Evolutionary conservation across 2,797 vertebrate species (phyloP).

Genomic region (Gadopsis marmoratus): DNA sequence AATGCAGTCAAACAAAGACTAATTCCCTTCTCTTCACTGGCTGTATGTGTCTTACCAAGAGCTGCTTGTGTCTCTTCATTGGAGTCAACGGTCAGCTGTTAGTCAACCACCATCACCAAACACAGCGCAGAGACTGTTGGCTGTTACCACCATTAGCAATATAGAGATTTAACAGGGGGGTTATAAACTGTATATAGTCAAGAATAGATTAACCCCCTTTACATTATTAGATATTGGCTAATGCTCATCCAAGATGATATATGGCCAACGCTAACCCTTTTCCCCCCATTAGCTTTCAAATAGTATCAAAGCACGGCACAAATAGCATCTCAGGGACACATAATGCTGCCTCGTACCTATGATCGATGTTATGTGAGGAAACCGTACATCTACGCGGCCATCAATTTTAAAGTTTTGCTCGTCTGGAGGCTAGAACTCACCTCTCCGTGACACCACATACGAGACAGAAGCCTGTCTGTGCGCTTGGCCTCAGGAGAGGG

Average conservation of each 20-base stretch:
- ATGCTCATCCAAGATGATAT: background rate
- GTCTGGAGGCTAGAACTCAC: conserved; percentile 24
- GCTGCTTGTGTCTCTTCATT: no score
- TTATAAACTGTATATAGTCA: no score
- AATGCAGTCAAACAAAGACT: background rate
- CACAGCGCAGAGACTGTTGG: no score
- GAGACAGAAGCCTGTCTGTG: conserved; percentile 44
- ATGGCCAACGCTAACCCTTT: background rate
- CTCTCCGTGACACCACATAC: conserved; percentile 49
- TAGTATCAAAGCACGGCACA: background rate
- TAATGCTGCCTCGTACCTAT: conserved; percentile 17
- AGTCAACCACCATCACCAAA: no score
- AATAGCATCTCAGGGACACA: conserved; percentile 7
- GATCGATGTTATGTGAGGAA: conserved; percentile 40
- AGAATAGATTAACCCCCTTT: no score
- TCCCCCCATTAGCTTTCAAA: conserved; percentile 11
- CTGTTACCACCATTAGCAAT: no score
- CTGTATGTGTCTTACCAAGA: background rate
- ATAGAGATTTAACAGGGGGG: no score
- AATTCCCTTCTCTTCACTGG: conserved; percentile 13
- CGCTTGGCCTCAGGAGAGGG: conserved; percentile 58
- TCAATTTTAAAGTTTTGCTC: conserved; percentile 41
- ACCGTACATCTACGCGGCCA: conserved; percentile 13
- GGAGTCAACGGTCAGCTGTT: no score
- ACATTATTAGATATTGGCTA: no score